These are phyloP conservation scores for Julus scanicus DNA, from an alignment of 2,888 invertebrate genomes.

Conservation along the genomic window DNA sequence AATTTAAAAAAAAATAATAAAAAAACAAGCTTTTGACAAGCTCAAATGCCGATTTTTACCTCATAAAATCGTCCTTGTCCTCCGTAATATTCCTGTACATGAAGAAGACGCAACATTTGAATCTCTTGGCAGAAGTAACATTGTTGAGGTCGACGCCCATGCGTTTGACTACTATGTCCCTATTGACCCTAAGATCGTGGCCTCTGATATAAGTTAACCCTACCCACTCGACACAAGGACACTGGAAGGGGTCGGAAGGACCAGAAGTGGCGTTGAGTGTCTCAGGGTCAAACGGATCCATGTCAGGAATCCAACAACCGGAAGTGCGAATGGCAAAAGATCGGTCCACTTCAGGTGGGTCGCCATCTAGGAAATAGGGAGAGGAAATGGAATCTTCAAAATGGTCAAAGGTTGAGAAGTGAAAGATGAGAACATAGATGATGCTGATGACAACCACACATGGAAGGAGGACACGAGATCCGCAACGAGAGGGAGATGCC, in stretches of 20 bases:
- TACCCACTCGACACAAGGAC: not conserved
- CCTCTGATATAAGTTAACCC: constrained; percentile 16
- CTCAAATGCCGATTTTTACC: constrained; percentile 7
- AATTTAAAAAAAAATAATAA: no score
- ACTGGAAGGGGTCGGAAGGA: constrained; percentile 10
- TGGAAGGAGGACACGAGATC: not conserved
- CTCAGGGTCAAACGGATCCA: not conserved
- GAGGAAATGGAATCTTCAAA: not conserved
- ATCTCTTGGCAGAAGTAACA: not conserved
- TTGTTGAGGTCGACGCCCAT: not conserved
- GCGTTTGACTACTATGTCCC: not conserved
- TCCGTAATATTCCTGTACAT: constrained; percentile 1
- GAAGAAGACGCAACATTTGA: constrained; percentile 10
- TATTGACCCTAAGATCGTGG: not conserved
- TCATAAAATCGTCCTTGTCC: not conserved
- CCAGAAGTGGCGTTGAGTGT: not conserved
- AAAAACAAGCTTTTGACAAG: not conserved
- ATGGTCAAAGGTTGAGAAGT: not conserved
- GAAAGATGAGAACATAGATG: not conserved
- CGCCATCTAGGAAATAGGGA: not conserved
- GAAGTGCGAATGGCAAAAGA: not conserved
- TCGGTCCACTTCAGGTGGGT: not conserved
- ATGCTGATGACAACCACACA: not conserved
- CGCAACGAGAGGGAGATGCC: not conserved
- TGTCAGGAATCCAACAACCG: constrained; percentile 40